Base-by-base conservation (phyloP, 2,888 invertebrate genomes). In the Macrosoma leucophasiata region DNA sequence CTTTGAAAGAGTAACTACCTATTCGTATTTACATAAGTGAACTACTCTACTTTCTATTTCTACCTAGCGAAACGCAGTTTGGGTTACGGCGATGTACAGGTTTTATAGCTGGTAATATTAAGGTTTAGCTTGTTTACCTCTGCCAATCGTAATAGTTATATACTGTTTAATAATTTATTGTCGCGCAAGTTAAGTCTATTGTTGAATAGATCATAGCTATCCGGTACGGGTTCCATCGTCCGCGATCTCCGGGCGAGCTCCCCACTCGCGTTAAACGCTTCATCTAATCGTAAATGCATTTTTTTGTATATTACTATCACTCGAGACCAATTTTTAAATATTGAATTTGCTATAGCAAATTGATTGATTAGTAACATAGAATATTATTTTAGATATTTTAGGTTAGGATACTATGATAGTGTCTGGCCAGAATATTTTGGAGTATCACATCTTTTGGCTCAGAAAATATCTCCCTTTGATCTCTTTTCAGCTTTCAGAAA, bases 361-460 rank as follows among this genome's bases (percentile, higher is more conserved):
- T 58, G 56, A 68, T 74, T 64, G 69, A 71, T 74, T 78, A 79
- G 78, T 73, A 72, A 73, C 70, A 73, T 79, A 79, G 77, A 70
- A 68, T 74, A 72, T 78, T 75, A 75, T 76, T 78, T 78, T 78
- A 82, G 82, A 78, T 78, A 76, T 77, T 78, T 78, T 82, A 82
- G 82, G 81, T 81, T 79, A 84, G 84, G 79, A 78, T 82, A 81
- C 84, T 82, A 71, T 59, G 78, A 76, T 81, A 79, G 84, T 84
- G 84, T 84, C 84, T 82, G 84, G 81, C 84, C 84, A 78, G 74
- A 81, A 82, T 78, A 77, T 75, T 78, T 79, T 72, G 84, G 81
- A 82, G 84, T 75, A 79, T 79, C 77, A 82, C 84, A 84, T 79
- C 84, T 74, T 82, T 82, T 78, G 84, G 84, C 77, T 81, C 84